Percentiles rank a stretch among this genome's conserved stretches.
Evolutionary conservation across 2,797 vertebrate species (phyloP).

Genomic region (Pitangus sulphuratus): DNA sequence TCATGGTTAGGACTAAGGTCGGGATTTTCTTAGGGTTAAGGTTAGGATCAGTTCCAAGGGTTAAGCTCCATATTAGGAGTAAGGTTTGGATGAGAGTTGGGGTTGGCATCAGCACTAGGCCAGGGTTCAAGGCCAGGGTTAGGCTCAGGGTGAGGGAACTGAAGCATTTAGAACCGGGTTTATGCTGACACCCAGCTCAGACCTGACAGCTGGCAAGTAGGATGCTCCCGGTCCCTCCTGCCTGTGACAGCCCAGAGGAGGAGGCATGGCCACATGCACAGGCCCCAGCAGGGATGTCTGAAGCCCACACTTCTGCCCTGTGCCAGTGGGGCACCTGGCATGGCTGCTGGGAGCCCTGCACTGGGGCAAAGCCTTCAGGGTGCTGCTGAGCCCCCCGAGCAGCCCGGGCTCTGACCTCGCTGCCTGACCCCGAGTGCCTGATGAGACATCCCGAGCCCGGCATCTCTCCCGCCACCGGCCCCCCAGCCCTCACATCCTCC

Average conservation of each 20-base stretch:
- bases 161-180: background rate
- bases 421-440: accelerated
- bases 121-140: background rate
- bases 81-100: background rate
- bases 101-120: background rate
- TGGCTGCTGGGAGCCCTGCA: accelerated
- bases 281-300: background rate
- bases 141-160: background rate
- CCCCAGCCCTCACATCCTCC: background rate
- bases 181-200: background rate
- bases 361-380: background rate
- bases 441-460: accelerated
- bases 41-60: background rate
- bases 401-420: accelerated
- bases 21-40: background rate
- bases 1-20: too few relatives aligned
- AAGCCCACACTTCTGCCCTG: background rate
- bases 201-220: background rate
- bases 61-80: background rate
- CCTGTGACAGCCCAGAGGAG: background rate
- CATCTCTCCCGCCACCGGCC: accelerated
- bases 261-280: background rate
- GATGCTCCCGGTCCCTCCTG: background rate
- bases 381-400: accelerated
- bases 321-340: background rate